phyloP scores from a whole-genome alignment of 2,113 vertebrate species.

The Sminthopsis crassicaudata region DNA sequence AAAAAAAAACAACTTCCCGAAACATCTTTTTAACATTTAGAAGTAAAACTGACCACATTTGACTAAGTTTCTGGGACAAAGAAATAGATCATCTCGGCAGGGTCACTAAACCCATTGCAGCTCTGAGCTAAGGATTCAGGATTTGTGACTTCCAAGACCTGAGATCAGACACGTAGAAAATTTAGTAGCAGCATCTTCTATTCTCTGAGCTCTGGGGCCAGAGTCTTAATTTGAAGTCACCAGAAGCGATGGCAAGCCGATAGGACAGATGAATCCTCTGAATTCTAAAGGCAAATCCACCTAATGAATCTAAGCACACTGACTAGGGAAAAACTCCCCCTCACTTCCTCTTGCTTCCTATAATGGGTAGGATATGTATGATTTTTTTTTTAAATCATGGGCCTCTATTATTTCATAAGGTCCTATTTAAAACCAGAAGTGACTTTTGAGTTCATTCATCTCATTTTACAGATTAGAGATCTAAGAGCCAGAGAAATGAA shows the following conservation, averaged over 20 bases:
- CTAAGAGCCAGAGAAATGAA: not conserved
- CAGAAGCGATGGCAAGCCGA: not conserved
- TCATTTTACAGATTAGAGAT: not conserved
- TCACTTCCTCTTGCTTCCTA: not conserved
- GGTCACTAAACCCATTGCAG: slow-evolving; percentile 30
- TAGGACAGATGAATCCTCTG: not conserved
- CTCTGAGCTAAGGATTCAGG: slow-evolving; percentile 35
- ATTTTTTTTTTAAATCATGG: not conserved
- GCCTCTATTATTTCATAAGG: not conserved
- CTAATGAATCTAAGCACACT: not conserved
- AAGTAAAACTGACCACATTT: slow-evolving; percentile 43
- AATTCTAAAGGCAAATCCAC: not conserved
- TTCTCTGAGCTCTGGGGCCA: slow-evolving; percentile 23
- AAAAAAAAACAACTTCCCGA: slow-evolving; percentile 41
- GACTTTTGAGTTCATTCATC: not conserved
- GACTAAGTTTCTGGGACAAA: slow-evolving; percentile 64
- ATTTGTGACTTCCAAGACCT: slow-evolving; percentile 51
- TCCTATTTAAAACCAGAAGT: not conserved
- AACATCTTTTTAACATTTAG: slow-evolving; percentile 56
- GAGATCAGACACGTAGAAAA: slow-evolving; percentile 14
- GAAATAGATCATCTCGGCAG: slow-evolving; percentile 63
- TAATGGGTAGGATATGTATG: not conserved
- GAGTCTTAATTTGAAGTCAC: not conserved
- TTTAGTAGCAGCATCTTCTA: slow-evolving; percentile 20
- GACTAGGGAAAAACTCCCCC: not conserved